Percentiles rank a stretch among this genome's conserved stretches.
Evolutionary conservation across 1,140 invertebrate genomes (phyloP).

Genomic region (Holcopasites calliopsidis): DNA sequence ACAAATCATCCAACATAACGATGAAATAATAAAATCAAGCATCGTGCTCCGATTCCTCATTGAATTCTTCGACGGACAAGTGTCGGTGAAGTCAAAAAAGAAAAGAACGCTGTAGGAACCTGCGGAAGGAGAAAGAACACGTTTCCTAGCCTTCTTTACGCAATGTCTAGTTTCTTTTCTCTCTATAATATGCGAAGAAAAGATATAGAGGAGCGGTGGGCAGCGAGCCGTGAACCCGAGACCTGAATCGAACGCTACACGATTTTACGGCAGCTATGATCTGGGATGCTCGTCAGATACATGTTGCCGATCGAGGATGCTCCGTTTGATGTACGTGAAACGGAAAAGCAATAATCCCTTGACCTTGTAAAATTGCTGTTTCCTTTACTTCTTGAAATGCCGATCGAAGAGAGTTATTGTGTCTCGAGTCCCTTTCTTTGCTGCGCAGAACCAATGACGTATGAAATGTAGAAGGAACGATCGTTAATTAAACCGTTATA

Average conservation of each 20-base stretch:
- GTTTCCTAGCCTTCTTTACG: slow-evolving; percentile 55
- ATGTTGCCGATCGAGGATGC: background rate
- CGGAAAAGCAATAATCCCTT: background rate
- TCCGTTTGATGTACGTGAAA: background rate
- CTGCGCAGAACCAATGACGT: background rate
- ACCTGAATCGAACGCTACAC: slow-evolving; percentile 73
- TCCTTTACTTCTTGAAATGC: background rate
- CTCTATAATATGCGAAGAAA: slow-evolving; percentile 56
- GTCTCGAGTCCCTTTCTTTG: background rate
- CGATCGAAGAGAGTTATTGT: background rate
- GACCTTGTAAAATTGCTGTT: background rate
- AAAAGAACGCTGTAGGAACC: slow-evolving; percentile 46
- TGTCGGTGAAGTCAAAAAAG: slow-evolving; percentile 58
- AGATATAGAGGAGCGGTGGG: slow-evolving; percentile 70
- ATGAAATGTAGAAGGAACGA: background rate
- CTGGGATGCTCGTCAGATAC: slow-evolving; percentile 38
- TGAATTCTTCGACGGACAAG: slow-evolving; percentile 53
- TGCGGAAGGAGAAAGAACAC: slow-evolving; percentile 62
- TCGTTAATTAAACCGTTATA: background rate
- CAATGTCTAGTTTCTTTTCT: slow-evolving; percentile 56
- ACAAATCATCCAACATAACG: slow-evolving; percentile 40
- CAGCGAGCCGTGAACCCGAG: slow-evolving; percentile 74
- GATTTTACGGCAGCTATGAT: slow-evolving; percentile 66
- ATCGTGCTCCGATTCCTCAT: slow-evolving; percentile 53
- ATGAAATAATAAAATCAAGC: slow-evolving; percentile 31